Evolutionary conservation across 2,888 invertebrate species (phyloP).

Genomic region (Ophion costatus): DNA sequence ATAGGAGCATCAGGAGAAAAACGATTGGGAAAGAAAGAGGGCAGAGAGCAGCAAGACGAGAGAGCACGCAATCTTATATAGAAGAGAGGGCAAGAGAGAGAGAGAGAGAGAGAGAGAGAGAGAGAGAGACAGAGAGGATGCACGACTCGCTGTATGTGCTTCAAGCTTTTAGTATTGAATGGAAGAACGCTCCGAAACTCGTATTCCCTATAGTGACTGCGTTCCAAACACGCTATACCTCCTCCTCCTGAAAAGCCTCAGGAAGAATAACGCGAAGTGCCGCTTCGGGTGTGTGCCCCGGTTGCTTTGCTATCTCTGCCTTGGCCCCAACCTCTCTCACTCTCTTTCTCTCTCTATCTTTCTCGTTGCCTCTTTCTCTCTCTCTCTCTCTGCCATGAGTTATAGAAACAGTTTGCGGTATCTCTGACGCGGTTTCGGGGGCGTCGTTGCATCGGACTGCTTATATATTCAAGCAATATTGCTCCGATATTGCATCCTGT

Average conservation of each 20-base stretch:
- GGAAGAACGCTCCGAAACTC: conserved; percentile 63
- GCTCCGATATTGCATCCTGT: conserved; percentile 77
- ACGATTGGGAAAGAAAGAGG: conserved; percentile 56
- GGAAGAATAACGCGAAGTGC: conserved; percentile 16
- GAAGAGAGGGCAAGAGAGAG: conserved; percentile 12
- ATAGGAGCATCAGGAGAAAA: conserved; percentile 50
- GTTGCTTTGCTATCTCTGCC: conserved; percentile 65
- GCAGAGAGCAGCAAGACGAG: conserved; percentile 28
- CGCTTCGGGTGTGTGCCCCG: conserved; percentile 48
- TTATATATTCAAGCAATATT: conserved; percentile 77
- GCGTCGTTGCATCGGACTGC: conserved; percentile 72
- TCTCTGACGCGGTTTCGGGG: conserved; percentile 72
- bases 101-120: not conserved
- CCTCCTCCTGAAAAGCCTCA: conserved; percentile 22
- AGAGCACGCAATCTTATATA: conserved; percentile 35
- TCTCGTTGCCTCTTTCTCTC: not conserved
- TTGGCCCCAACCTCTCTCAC: conserved; percentile 17
- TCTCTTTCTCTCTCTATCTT: not conserved
- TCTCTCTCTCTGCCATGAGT: conserved; percentile 69
- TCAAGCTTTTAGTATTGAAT: conserved; percentile 71
- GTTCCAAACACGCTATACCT: conserved; percentile 41
- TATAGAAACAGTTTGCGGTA: conserved; percentile 79
- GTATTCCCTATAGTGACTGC: conserved; percentile 49
- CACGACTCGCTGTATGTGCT: conserved; percentile 48
- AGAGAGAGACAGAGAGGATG: conserved; percentile 24